phyloP scores from a whole-genome alignment of 1,140 invertebrate genomes.

The Caenorhabditis latens region DNA sequence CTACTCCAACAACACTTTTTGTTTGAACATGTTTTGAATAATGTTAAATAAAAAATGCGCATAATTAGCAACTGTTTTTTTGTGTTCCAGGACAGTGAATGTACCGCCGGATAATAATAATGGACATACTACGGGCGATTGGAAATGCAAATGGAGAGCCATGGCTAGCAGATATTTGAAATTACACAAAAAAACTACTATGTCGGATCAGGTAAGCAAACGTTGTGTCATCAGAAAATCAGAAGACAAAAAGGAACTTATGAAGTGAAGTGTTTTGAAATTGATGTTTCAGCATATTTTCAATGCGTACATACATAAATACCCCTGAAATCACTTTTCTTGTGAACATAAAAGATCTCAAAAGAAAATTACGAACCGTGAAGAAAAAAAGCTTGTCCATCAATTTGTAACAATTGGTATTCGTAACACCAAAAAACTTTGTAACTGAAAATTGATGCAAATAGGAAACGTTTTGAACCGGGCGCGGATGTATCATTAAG shows the following conservation, averaged over 20 bases:
- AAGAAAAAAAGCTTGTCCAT: too few relatives aligned
- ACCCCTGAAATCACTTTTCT: slow-evolving; percentile 30
- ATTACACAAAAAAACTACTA: slow-evolving; percentile 35
- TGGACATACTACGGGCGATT: background rate
- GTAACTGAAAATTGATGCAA: too few relatives aligned
- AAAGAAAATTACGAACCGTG: too few relatives aligned
- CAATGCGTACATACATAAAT: background rate
- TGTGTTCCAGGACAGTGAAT: background rate
- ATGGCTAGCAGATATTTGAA: slow-evolving; percentile 33
- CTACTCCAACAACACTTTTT: background rate
- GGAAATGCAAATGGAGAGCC: background rate
- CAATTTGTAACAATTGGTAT: too few relatives aligned
- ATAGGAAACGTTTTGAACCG: too few relatives aligned
- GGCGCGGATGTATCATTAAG: too few relatives aligned
- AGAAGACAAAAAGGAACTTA: background rate
- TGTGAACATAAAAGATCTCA: too few relatives aligned
- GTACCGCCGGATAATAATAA: background rate
- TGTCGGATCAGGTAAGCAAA: slow-evolving; percentile 36
- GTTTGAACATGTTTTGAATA: slow-evolving; percentile 18
- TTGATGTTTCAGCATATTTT: slow-evolving; percentile 7
- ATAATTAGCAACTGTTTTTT: slow-evolving; percentile 15
- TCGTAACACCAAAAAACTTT: too few relatives aligned
- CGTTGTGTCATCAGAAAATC: background rate
- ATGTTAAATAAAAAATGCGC: background rate
- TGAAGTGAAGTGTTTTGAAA: background rate